A percentile compares a stretch with the other conserved stretches of the same genome.
Evolutionary conservation across 1,140 invertebrate species (phyloP).

Genomic region (Aphelinus certus): DNA sequence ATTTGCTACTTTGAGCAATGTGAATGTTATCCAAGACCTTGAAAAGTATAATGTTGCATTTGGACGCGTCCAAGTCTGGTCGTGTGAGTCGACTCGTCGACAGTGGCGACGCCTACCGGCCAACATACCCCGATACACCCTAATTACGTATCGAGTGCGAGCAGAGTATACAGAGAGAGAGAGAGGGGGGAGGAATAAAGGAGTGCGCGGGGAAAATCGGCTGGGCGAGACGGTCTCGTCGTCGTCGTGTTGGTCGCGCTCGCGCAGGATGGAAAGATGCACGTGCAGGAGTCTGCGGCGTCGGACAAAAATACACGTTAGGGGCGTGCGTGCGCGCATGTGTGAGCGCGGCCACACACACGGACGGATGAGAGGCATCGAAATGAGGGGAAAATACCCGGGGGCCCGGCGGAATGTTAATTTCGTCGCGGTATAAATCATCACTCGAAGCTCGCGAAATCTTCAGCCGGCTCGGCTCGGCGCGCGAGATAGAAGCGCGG

Average conservation of each 20-base stretch:
- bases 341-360: not conserved
- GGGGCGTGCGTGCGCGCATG: not conserved
- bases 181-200: too few species aligned
- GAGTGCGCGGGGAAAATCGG: too few species aligned
- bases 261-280: constrained; percentile 35
- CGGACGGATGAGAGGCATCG: constrained; percentile 40
- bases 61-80: too few species aligned
- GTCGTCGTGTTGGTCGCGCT: constrained; percentile 10
- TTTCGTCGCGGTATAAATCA: constrained; percentile 54
- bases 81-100: not conserved
- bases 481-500: constrained; percentile 16
- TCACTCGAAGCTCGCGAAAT: constrained; percentile 37
- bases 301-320: constrained; percentile 38
- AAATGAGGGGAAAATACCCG: constrained; percentile 52
- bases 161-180: too few species aligned
- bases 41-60: too few species aligned
- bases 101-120: not conserved
- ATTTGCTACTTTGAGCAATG: too few species aligned
- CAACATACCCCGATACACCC: too few species aligned
- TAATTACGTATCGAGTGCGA: too few species aligned
- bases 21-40: too few species aligned
- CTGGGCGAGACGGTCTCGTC: constrained; percentile 4
- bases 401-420: constrained; percentile 52
- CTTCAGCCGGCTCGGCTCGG: constrained; percentile 13
- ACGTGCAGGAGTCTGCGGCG: constrained; percentile 26